These are phyloP conservation scores for Cephus sareptanus DNA, from an alignment of 2,888 invertebrate genomes.

Conservation along the genomic window DNA sequence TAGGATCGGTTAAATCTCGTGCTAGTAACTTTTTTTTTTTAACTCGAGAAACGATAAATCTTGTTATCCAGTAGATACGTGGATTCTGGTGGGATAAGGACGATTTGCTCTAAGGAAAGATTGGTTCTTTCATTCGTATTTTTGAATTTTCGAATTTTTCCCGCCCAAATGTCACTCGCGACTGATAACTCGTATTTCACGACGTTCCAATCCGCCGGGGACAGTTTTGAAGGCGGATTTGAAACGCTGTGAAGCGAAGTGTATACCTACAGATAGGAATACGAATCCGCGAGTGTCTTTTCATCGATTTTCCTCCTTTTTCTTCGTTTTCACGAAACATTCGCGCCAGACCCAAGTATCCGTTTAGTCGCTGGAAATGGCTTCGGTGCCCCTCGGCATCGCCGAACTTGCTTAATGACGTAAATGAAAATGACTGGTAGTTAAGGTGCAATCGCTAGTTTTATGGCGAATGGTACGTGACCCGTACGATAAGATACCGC, in stretches of 20 bases:
- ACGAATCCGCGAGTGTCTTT: conserved; percentile 8
- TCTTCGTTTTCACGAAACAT: conserved; percentile 16
- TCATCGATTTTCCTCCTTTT: conserved; percentile 5
- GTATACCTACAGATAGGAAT: conserved; percentile 4
- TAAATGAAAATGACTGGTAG: conserved; percentile 50
- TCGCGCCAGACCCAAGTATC: conserved; percentile 25
- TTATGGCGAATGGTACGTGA: conserved; percentile 44
- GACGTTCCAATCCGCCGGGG: too few relatives aligned
- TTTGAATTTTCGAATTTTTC: conserved; percentile 12
- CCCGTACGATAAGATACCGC: conserved; percentile 45
- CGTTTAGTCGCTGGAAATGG: too few relatives aligned
- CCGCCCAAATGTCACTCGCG: conserved; percentile 5
- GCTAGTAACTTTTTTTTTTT: too few relatives aligned
- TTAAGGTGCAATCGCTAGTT: conserved; percentile 51
- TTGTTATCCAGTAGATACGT: too few relatives aligned
- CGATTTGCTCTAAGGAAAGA: too few relatives aligned
- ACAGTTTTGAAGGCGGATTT: conserved; percentile 23
- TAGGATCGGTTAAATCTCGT: too few relatives aligned
- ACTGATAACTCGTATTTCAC: too few relatives aligned
- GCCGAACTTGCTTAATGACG: conserved; percentile 41
- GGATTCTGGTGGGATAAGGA: too few relatives aligned
- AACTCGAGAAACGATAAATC: too few relatives aligned
- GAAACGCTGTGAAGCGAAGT: conserved; percentile 20
- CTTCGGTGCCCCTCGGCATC: conserved; percentile 12
- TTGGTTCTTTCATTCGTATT: neutral